These are phyloP conservation scores for Nasonovia ribisnigri DNA, from an alignment of 2,888 invertebrate species.

Conservation along the genomic window DNA sequence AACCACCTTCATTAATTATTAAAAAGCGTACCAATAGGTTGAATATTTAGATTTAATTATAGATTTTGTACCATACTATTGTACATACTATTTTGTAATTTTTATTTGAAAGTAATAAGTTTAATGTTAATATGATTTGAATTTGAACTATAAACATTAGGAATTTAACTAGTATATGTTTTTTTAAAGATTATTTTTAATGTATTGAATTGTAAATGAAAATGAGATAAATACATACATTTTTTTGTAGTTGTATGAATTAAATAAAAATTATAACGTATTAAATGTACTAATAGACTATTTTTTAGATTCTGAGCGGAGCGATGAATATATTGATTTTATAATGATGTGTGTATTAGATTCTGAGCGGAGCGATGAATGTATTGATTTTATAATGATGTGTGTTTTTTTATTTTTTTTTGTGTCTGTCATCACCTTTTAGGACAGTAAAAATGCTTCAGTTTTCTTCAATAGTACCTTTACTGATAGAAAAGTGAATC, in stretches of 20 bases:
- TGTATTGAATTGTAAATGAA: conserved; percentile 1
- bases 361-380: too few species aligned
- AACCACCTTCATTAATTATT: conserved; percentile 22
- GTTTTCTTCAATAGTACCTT: too few species aligned
- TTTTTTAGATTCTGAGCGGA: too few species aligned
- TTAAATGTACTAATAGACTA: background rate
- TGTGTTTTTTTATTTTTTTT: too few species aligned
- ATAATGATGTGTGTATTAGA: too few species aligned
- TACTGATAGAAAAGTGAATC: too few species aligned
- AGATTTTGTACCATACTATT: conserved; percentile 3
- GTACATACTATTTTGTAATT: conserved; percentile 13
- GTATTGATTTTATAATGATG: too few species aligned
- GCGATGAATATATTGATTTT: too few species aligned
- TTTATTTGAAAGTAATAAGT: conserved; percentile 1
- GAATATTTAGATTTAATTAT: conserved; percentile 35
- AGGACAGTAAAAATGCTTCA: too few species aligned
- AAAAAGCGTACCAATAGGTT: conserved; percentile 45
- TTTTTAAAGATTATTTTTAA: background rate
- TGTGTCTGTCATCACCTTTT: too few species aligned
- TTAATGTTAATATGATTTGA: background rate
- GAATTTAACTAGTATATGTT: background rate
- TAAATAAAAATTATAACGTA: background rate
- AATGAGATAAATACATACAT: background rate
- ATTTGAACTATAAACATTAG: background rate
- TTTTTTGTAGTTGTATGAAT: background rate